A percentile compares a stretch with the other conserved stretches of the same genome.
phyloP scores from a whole-genome alignment of 1,140 invertebrate genomes.

The Drosophila sp. region DNA sequence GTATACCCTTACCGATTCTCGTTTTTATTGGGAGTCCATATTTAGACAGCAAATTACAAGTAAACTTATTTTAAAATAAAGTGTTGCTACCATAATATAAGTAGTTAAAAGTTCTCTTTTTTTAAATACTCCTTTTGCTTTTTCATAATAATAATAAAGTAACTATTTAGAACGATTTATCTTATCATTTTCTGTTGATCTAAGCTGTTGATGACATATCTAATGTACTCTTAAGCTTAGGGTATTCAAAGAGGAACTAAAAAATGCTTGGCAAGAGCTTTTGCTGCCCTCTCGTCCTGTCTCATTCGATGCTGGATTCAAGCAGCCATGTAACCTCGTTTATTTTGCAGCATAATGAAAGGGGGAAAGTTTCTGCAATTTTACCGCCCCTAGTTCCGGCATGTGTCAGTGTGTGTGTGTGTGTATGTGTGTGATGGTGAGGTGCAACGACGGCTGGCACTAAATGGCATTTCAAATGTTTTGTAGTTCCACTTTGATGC shows the following conservation, averaged over 20 bases:
- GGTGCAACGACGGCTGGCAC: slow-evolving; percentile 55
- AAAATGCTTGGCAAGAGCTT: slow-evolving; percentile 25
- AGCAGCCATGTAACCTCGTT: slow-evolving; percentile 67
- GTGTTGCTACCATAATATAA: too few relatives aligned
- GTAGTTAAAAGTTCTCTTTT: neutral
- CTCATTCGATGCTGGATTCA: slow-evolving; percentile 61
- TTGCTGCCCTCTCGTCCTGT: slow-evolving; percentile 47
- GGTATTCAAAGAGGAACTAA: slow-evolving; percentile 11
- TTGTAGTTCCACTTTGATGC: slow-evolving; percentile 57
- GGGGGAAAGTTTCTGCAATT: slow-evolving; percentile 58
- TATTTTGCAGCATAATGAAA: slow-evolving; percentile 70
- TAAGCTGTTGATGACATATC: neutral
- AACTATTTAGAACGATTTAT: too few relatives aligned
- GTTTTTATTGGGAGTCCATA: neutral
- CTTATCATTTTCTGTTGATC: too few relatives aligned
- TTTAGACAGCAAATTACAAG: neutral
- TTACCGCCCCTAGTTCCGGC: slow-evolving; percentile 58
- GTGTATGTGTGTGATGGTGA: slow-evolving; percentile 30
- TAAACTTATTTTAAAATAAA: too few relatives aligned
- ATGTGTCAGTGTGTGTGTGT: slow-evolving; percentile 37
- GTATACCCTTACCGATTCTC: neutral
- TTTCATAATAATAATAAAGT: too few relatives aligned
- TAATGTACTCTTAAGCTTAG: neutral
- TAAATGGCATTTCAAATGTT: slow-evolving; percentile 67
- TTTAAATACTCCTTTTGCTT: too few relatives aligned